Base-by-base conservation (phyloP, 1,140 invertebrate species). In the Zeugodacus cucurbitae region DNA sequence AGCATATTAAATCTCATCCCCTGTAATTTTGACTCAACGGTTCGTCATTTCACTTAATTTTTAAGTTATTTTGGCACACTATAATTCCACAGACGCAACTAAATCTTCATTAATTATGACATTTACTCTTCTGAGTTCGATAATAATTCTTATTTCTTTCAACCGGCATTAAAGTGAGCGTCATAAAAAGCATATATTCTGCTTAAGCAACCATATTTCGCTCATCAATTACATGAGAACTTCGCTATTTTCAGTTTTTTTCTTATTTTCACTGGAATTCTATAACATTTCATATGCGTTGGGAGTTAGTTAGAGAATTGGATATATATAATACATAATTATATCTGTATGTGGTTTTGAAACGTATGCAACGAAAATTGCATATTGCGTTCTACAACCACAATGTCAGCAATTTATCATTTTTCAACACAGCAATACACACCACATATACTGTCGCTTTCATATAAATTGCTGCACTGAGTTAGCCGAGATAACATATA, bases 331-430 rank as follows among this genome's bases (percentile, higher is more conserved):
- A 0, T 48, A 48, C 8, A 48, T 3, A 10, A 2, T 11, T 48
- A 11, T 34, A 29, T 48, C 20, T 37, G 37, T 20, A 8, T 29
- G 41, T 44, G 20, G n/a, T n/a, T n/a, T n/a, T n/a, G n/a, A n/a
- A n/a, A n/a, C n/a, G n/a, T n/a, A n/a, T n/a, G 26, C 64, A 26
- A 26, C 64, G 26, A 48, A 48, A 82, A 48, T 8, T 82, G 74
- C 74, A 82, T 82, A 82, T 82, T 82, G n/a, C 41, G n/a, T n/a
- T 82, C 26, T 29, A 22, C 74, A 44, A 82, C 74, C 74, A 20
- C 74, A 82, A 82, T 82, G 74, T 82, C 74, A 82, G 74, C 74
- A 82, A 82, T 82, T 82, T 82, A 82, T 82, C 74, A 82, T 82
- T 82, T 82, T 82, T 82, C 41, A 44, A 82, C 37, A 82, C 11